phyloP scores from a whole-genome alignment of 1,140 invertebrate genomes.

The Mizuhopecten yessoensis region DNA sequence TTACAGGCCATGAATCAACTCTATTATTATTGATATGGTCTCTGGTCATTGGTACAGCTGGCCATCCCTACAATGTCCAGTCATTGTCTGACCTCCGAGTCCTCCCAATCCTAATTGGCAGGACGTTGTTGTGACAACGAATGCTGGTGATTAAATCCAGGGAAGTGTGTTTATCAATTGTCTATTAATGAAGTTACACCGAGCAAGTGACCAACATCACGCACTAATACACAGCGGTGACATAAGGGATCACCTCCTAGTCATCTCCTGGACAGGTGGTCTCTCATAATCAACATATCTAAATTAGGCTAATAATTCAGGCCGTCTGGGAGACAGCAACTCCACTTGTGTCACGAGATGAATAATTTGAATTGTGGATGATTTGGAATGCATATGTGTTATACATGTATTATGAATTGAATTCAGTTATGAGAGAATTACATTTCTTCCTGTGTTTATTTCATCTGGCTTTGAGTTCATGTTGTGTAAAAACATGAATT shows the following conservation, averaged over 20 bases:
- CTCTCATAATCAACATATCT: background rate
- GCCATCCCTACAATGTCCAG: background rate
- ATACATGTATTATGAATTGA: background rate
- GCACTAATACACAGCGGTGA: background rate
- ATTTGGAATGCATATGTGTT: slow-evolving; percentile 8
- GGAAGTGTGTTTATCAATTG: slow-evolving; percentile 31
- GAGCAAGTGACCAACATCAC: slow-evolving; percentile 4
- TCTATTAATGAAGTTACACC: slow-evolving; percentile 13
- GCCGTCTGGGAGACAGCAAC: background rate
- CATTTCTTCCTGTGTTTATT: background rate
- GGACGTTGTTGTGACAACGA: slow-evolving; percentile 3
- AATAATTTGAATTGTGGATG: background rate
- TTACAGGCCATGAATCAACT: background rate
- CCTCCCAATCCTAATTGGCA: background rate
- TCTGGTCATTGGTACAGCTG: slow-evolving; percentile 19
- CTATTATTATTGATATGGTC: background rate
- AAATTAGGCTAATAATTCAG: slow-evolving; percentile 23
- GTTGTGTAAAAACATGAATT: background rate
- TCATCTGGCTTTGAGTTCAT: background rate
- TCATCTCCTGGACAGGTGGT: background rate
- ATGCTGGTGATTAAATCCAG: slow-evolving; percentile 1
- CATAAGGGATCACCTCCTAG: background rate
- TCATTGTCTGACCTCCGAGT: background rate
- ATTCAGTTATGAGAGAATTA: background rate
- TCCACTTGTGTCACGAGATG: background rate